Conservation (phyloP, 2,797 vertebrate genomes). For the Pitangus sulphuratus region DNA sequence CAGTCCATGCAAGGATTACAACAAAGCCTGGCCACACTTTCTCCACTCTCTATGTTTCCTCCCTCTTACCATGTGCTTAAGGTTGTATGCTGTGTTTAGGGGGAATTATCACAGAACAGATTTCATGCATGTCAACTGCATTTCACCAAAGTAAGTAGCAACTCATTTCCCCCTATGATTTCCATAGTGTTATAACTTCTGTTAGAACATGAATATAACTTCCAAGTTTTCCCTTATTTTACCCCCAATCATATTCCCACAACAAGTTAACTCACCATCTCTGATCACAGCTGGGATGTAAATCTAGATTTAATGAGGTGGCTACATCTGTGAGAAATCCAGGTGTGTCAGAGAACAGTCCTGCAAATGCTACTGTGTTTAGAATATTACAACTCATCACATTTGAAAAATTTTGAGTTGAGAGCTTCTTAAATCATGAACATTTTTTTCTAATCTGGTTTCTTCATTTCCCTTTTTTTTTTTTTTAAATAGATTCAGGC, state of each 20-base stretch:
- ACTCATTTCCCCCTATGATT: neutral
- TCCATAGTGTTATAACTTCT: neutral
- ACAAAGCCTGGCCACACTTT: no score
- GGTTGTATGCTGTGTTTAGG: neutral
- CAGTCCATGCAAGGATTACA: no score
- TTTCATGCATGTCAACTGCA: neutral
- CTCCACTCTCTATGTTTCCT: rapidly evolving
- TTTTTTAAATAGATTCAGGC: neutral
- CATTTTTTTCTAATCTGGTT: neutral
- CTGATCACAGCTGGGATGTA: neutral
- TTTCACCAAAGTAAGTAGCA: neutral
- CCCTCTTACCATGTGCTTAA: neutral
- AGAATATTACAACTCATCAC: neutral
- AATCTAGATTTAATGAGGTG: neutral
- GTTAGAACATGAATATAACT: neutral
- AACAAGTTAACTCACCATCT: neutral
- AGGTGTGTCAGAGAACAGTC: neutral
- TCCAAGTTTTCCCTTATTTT: neutral
- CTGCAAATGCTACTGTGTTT: neutral
- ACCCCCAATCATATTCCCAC: neutral
- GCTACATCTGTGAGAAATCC: neutral
- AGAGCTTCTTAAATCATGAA: neutral
- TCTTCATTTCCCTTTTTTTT: neutral
- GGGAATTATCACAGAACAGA: neutral
- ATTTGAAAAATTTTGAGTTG: neutral